Conservation (phyloP, 35 echinoderm and acorn worm genomes). For the Heliocidaris erythrogramma region DNA sequence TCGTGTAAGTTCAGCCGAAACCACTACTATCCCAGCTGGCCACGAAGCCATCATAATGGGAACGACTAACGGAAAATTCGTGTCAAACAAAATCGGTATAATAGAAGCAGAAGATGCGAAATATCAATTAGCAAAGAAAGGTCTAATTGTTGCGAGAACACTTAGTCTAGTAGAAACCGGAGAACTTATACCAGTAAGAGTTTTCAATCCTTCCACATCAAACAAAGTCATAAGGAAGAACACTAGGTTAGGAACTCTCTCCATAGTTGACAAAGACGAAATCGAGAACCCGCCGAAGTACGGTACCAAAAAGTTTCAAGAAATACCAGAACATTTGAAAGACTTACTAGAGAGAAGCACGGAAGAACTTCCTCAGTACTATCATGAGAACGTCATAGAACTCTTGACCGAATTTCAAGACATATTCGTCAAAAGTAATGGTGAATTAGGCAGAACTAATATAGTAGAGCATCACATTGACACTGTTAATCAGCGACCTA, state of each 20-base stretch:
- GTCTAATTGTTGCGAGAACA: constrained; percentile 19
- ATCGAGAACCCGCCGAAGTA: background rate
- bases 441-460: constrained; percentile 65
- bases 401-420: constrained; percentile 58
- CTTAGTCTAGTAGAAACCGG: constrained; percentile 40
- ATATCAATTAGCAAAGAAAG: background rate
- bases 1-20: constrained; percentile 19
- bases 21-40: constrained; percentile 39
- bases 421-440: constrained; percentile 36
- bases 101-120: background rate
- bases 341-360: constrained; percentile 15
- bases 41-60: constrained; percentile 29
- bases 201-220: constrained; percentile 38
- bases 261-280: background rate
- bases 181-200: constrained; percentile 27
- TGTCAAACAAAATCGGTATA: background rate
- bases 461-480: constrained; percentile 66
- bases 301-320: background rate
- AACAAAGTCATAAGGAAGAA: constrained; percentile 11
- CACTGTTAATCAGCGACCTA: constrained; percentile 23
- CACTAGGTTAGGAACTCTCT: background rate
- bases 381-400: background rate
- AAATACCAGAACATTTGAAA: constrained; percentile 26
- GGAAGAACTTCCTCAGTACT: background rate
- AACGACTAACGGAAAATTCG: background rate